A percentile compares a stretch with the other conserved stretches of the same genome.
Evolutionary conservation across 2,888 invertebrate species (phyloP).

Genomic region (Hirtodrosophila histrioides): DNA sequence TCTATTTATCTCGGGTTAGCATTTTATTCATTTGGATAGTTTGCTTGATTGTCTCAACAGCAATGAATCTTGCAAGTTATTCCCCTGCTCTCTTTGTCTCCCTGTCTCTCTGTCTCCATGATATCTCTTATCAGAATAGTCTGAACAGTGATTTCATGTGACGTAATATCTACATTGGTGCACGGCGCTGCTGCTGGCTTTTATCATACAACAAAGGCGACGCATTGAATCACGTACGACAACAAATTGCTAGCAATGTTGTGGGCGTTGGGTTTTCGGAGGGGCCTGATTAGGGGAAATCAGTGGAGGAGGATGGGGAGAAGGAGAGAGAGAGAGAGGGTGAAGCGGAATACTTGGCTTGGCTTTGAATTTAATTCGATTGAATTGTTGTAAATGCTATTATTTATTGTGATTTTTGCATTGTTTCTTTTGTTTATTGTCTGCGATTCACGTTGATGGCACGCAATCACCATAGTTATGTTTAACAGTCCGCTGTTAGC

Average conservation of each 20-base stretch:
- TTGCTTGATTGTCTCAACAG: too few relatives aligned
- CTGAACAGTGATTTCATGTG: constrained; percentile 8
- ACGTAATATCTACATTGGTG: constrained; percentile 24
- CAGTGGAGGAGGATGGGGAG: background rate
- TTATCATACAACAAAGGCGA: constrained; percentile 53
- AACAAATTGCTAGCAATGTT: constrained; percentile 24
- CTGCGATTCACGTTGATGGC: too few relatives aligned
- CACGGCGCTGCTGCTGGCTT: constrained; percentile 10
- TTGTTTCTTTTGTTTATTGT: too few relatives aligned
- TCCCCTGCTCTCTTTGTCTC: background rate
- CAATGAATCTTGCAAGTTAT: too few relatives aligned
- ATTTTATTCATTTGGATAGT: too few relatives aligned
- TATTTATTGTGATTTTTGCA: too few relatives aligned
- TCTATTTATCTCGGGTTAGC: too few relatives aligned
- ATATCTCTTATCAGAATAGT: constrained; percentile 4
- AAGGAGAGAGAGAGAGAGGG: background rate
- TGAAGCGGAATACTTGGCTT: background rate
- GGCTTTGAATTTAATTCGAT: too few relatives aligned
- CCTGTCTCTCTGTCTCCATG: background rate
- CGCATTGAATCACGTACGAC: constrained; percentile 65
- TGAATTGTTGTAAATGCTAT: too few relatives aligned
- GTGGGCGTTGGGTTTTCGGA: constrained; percentile 1
- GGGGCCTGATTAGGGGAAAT: background rate
- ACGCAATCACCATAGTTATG: background rate
- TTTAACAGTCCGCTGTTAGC: background rate